A percentile compares a stretch with the other conserved stretches of the same genome.
Conservation (phyloP, 2,113 vertebrate species). For the Gracilinanus agilis region DNA sequence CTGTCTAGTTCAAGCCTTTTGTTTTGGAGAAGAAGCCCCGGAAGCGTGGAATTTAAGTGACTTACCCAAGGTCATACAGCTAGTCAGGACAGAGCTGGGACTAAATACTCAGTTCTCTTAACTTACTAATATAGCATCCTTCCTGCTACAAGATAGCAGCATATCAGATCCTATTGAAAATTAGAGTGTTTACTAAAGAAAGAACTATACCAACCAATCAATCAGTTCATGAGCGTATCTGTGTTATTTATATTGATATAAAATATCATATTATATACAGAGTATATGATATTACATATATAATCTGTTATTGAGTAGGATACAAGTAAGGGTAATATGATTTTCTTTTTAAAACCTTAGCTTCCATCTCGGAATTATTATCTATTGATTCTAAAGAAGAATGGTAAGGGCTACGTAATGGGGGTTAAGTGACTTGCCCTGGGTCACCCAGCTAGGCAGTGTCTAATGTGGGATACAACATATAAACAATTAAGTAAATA, state of each 20-base stretch:
- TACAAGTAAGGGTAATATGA: not conserved
- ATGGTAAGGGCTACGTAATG: no score
- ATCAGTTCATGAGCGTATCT: not conserved
- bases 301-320: not conserved
- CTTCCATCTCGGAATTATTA: no score
- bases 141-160: not conserved
- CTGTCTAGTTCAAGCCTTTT: not conserved
- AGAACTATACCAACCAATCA: not conserved
- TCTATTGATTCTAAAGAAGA: no score
- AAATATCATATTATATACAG: no score
- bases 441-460: not conserved
- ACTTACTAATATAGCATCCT: not conserved
- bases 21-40: not conserved
- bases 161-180: not conserved
- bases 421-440: not conserved
- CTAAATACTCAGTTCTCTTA: not conserved
- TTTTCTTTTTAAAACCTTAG: not conserved
- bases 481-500: not conserved
- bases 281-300: no score
- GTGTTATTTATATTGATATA: no score
- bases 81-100: not conserved
- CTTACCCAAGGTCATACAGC: not conserved
- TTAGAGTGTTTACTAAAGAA: slow-evolving; percentile 15
- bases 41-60: not conserved
- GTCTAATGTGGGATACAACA: not conserved